Base-by-base conservation (phyloP, 35 echinoderm and acorn worm genomes). In the Hemicentrotus pulcherrimus region DNA sequence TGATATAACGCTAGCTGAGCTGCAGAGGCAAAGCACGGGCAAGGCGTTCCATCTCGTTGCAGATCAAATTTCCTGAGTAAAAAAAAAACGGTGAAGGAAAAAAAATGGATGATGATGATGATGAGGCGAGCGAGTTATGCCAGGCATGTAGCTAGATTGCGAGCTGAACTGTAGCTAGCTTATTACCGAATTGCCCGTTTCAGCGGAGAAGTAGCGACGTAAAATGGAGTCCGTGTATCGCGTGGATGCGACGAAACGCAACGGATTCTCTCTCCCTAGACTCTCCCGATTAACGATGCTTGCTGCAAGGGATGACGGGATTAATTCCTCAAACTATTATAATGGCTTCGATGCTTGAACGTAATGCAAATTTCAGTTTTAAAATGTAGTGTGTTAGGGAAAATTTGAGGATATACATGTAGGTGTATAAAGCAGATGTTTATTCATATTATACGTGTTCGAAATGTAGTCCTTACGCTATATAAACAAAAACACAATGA, bases 1-100 rank as follows among this genome's bases (percentile, higher is more conserved):
- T 33, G 88, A 47, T 90, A 90, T 90, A 90, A 90, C 88, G 46
- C 19, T 90, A 47, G 88, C 88, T 90, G 88, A 47, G 32, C 46
- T 90, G 46, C 30, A 35, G 31, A 90, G 46, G 88, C 88, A 90
- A 90, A 11, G 88, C 88, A 46, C 32, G 88, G 32, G 33, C 88
- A 46, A 45, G 88, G 88, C 88, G 88, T 90, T 90, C 88, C 88
- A 90, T 90, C 88, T 90, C 88, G 88, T 47, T 90, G 88, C 32
- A 90, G 88, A 90, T 90, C 46, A 90, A 90, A 90, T 90, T 90
- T 90, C 88, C 88, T 90, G 88, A 90, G 6, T 22, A 90, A 33
- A 47, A 47, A 16, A 33, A 90, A 30, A 33, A 33, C 13, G 32
- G n/a, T 4, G 31, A 28, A 32, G 46, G 11, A 90, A 90, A 46